phyloP scores from a whole-genome alignment of 2,888 invertebrate species.

The Disparrhopalites patrizii region DNA sequence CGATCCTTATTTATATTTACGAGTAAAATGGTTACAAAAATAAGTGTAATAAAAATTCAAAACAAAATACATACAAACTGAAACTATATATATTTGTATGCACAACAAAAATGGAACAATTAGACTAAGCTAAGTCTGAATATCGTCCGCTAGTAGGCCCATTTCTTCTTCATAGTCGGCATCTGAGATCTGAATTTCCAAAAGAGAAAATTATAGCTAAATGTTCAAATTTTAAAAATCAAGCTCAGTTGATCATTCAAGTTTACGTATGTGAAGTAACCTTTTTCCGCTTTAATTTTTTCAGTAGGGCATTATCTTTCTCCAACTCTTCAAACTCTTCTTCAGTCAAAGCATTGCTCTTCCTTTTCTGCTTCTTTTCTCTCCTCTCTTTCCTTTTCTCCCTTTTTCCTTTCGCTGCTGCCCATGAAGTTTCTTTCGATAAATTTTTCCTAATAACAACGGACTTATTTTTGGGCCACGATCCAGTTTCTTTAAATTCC shows the following conservation, averaged over 20 bases:
- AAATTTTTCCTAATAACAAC: constrained; percentile 55
- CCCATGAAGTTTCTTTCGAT: constrained; percentile 59
- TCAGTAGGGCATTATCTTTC: constrained; percentile 75
- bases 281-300: constrained; percentile 81
- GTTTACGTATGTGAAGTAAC: constrained; percentile 49
- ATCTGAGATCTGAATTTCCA: constrained; percentile 52
- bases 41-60: no score
- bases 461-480: constrained; percentile 65
- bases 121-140: no score
- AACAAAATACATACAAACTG: no score
- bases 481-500: constrained; percentile 67
- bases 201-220: constrained; percentile 7
- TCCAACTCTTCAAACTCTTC: constrained; percentile 73
- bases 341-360: constrained; percentile 60
- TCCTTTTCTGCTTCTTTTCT: constrained; percentile 57
- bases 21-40: no score
- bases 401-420: constrained; percentile 49
- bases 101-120: no score
- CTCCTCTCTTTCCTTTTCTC: constrained; percentile 58
- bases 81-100: no score
- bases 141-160: constrained; percentile 39
- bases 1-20: no score
- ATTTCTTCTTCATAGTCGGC: constrained; percentile 55
- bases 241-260: background rate
- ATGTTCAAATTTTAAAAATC: background rate